phyloP scores from a whole-genome alignment of 2,797 vertebrate genomes.

The Eidolon dupreanum region DNA sequence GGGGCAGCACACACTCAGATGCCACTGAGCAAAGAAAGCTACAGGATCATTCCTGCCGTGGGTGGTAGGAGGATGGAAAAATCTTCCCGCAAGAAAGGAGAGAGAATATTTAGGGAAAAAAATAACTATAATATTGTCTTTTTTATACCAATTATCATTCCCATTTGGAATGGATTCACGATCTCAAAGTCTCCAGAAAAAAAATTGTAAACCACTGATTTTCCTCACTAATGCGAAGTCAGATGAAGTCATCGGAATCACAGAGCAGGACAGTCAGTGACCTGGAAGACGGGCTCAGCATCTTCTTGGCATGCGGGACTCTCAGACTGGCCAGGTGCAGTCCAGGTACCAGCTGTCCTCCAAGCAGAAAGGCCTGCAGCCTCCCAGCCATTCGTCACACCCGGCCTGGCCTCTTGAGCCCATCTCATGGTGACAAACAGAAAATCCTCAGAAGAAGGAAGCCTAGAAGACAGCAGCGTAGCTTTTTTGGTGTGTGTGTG shows the following conservation, averaged over 20 bases:
- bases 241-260: not conserved
- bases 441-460: not conserved
- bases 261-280: not conserved
- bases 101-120: not conserved
- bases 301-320: not conserved
- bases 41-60: not conserved
- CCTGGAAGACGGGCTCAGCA: not conserved
- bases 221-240: not conserved
- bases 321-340: fast-evolving
- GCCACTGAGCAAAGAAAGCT: not conserved
- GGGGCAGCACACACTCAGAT: not conserved
- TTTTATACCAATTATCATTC: not conserved
- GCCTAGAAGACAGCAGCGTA: not conserved
- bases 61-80: fast-evolving
- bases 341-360: not conserved
- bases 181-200: not conserved
- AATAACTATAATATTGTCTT: not conserved
- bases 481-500: not conserved
- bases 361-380: too few species aligned
- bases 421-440: not conserved
- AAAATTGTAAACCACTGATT: not conserved
- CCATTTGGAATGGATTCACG: not conserved
- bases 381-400: fast-evolving
- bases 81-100: not conserved
- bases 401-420: not conserved